These are phyloP conservation scores for Motacilla tschutschensis DNA, from an alignment of 2,113 vertebrate genomes.

Conservation along the genomic window DNA sequence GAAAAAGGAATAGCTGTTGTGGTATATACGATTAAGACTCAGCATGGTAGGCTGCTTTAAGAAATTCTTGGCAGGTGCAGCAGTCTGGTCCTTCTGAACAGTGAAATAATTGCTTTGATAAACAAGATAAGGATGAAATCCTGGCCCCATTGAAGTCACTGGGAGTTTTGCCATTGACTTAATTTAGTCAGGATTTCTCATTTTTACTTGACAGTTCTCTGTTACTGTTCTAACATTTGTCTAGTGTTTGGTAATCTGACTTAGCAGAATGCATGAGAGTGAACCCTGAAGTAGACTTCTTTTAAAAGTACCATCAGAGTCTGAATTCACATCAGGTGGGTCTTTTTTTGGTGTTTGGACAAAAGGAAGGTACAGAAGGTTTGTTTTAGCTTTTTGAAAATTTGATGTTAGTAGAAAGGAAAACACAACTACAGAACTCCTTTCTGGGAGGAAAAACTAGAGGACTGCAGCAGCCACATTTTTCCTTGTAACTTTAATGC, in stretches of 20 bases:
- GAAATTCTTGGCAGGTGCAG: constrained; percentile 30
- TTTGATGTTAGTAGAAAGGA: background rate
- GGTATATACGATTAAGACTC: background rate
- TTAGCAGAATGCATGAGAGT: background rate
- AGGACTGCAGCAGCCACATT: background rate
- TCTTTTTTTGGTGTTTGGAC: constrained; percentile 6
- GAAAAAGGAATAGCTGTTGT: background rate
- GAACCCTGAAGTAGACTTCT: background rate
- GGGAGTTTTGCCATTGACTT: background rate
- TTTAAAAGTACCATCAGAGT: background rate
- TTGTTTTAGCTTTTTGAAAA: background rate
- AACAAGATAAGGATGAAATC: constrained; percentile 12
- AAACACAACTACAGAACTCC: background rate
- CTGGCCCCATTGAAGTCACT: background rate
- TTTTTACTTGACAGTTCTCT: background rate
- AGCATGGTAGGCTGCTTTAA: background rate
- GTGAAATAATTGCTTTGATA: constrained; percentile 9
- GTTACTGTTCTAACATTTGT: background rate
- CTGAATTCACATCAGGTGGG: background rate
- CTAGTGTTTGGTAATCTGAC: background rate
- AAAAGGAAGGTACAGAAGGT: background rate
- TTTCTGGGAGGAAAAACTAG: background rate
- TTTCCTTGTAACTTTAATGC: background rate
- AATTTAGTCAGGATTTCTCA: background rate
- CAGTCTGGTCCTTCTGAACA: constrained; percentile 27